Conservation (phyloP, 2,113 vertebrate genomes). For the Arvicanthis niloticus region DNA sequence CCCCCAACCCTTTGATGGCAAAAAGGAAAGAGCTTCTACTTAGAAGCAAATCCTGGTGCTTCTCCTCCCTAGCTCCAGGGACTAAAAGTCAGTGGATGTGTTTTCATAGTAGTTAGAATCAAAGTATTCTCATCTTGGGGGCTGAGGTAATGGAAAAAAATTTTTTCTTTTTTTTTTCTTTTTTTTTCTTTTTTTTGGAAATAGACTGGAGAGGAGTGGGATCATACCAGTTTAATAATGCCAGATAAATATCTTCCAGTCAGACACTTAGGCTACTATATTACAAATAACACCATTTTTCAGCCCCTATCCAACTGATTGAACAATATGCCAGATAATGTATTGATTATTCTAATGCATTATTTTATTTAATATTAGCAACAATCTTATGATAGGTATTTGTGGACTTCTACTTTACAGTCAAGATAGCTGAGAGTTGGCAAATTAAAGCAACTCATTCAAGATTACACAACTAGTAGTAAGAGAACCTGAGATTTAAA, state of each 20-base stretch:
- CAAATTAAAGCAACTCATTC: constrained; percentile 46
- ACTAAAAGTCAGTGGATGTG: constrained; percentile 35
- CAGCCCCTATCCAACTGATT: background rate
- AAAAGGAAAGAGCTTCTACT: constrained; percentile 64
- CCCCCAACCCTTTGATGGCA: constrained; percentile 6
- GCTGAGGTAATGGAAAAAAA: background rate
- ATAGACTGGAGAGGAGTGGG: background rate
- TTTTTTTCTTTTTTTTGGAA: constrained; percentile 34
- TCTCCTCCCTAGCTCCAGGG: constrained; percentile 22
- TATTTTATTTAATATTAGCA: constrained; percentile 14
- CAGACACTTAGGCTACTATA: constrained; percentile 34
- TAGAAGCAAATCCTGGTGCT: constrained; percentile 51
- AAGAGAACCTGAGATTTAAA: constrained; percentile 19
- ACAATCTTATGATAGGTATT: constrained; percentile 22
- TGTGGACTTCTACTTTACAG: constrained; percentile 35
- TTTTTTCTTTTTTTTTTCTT: too few relatives aligned
- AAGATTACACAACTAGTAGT: constrained; percentile 33
- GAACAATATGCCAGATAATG: background rate
- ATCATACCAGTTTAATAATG: constrained; percentile 15
- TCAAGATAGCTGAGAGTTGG: constrained; percentile 16
- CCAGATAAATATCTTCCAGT: background rate
- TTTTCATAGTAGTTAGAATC: constrained; percentile 61
- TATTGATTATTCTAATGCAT: constrained; percentile 53
- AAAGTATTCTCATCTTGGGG: constrained; percentile 58
- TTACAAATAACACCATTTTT: constrained; percentile 2